A percentile compares a stretch with the other conserved stretches of the same genome.
These are phyloP conservation scores for Neoaliturus tenellus DNA, from an alignment of 2,888 invertebrate species.

Conservation along the genomic window DNA sequence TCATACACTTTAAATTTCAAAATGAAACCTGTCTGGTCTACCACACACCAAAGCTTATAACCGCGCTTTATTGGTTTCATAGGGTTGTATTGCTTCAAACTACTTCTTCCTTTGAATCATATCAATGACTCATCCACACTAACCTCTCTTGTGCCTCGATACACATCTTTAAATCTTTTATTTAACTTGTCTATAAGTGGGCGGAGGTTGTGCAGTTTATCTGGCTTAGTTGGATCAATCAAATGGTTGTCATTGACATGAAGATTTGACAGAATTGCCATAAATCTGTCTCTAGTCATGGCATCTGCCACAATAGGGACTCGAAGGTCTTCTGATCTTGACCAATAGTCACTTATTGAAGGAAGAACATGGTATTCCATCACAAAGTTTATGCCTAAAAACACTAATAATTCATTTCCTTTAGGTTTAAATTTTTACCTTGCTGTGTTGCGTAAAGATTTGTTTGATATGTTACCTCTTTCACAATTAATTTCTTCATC, in stretches of 20 bases:
- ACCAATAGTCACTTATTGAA: conserved; percentile 44
- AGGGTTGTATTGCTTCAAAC: conserved; percentile 59
- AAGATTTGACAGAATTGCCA: conserved; percentile 30
- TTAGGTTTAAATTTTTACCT: conserved; percentile 35
- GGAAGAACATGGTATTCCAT: conserved; percentile 54
- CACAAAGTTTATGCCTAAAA: conserved; percentile 55
- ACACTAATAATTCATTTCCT: conserved; percentile 50
- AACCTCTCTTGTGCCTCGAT: conserved; percentile 39
- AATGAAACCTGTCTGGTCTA: conserved; percentile 55
- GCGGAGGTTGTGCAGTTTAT: conserved; percentile 39
- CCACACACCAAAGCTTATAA: conserved; percentile 59
- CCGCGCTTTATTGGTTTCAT: conserved; percentile 58
- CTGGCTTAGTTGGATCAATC: background rate
- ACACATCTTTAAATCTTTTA: conserved; percentile 40
- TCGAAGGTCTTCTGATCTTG: conserved; percentile 34
- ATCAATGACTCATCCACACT: conserved; percentile 61
- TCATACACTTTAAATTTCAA: conserved; percentile 48
- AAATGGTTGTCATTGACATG: conserved; percentile 51
- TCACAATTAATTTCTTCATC: conserved; percentile 41
- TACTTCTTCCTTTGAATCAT: conserved; percentile 52
- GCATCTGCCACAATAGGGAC: conserved; percentile 3
- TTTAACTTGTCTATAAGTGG: conserved; percentile 44
- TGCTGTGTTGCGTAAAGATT: conserved; percentile 48
- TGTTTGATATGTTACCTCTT: conserved; percentile 33
- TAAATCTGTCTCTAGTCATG: conserved; percentile 50